phyloP scores from a whole-genome alignment of 2,797 vertebrate species.

The Vespertilio murinus region DNA sequence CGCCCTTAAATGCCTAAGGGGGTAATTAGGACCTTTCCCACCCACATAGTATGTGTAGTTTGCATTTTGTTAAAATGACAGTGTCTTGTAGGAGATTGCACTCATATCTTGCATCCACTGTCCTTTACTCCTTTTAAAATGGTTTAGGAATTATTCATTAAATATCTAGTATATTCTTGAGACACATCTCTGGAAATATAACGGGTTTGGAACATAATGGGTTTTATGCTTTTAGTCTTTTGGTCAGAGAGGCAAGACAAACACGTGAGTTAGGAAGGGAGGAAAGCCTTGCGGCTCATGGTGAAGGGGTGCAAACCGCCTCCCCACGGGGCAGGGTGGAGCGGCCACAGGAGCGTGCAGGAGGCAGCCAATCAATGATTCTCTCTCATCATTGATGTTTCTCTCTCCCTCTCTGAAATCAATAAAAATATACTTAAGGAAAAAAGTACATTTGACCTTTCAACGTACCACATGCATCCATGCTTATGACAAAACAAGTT shows the following conservation, averaged over 20 bases:
- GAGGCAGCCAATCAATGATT: too few species aligned
- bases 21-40: background rate
- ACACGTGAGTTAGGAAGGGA: background rate
- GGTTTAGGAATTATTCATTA: background rate
- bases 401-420: background rate
- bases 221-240: background rate
- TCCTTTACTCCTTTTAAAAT: background rate
- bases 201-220: background rate
- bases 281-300: background rate
- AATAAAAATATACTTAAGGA: background rate
- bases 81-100: background rate
- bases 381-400: background rate
- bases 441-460: background rate
- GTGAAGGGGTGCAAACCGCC: background rate
- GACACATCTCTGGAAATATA: background rate
- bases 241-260: background rate
- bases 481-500: too few species aligned
- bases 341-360: too few species aligned
- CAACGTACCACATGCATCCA: accelerated
- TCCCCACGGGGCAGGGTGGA: background rate
- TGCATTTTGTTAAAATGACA: background rate
- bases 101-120: background rate
- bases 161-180: background rate
- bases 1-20: background rate
- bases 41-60: background rate